These are phyloP conservation scores for Zaprionus camerounensis DNA, from an alignment of 1,140 invertebrate genomes.

Conservation along the genomic window DNA sequence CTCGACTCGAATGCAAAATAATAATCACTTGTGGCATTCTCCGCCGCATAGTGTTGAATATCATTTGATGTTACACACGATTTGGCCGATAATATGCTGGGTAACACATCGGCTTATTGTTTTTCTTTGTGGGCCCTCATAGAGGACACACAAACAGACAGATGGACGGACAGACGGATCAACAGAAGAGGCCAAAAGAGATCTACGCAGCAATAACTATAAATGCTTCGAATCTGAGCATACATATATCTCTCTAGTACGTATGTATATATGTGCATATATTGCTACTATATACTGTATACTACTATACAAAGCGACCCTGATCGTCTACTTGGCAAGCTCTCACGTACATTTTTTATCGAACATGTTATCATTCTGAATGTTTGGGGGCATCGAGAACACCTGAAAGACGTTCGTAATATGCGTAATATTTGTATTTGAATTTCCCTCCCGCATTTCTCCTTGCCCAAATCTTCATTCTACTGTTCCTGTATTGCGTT, in stretches of 20 bases:
- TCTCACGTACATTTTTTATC: slow-evolving; percentile 41
- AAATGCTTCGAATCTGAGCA: slow-evolving; percentile 17
- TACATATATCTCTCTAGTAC: slow-evolving; percentile 11
- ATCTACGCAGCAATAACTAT: slow-evolving; percentile 20
- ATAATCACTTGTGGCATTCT: slow-evolving; percentile 81
- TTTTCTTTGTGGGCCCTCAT: slow-evolving; percentile 17
- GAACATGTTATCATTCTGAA: slow-evolving; percentile 69
- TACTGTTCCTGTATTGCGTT: slow-evolving; percentile 33
- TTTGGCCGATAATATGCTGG: slow-evolving; percentile 72
- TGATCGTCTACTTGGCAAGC: slow-evolving; percentile 73
- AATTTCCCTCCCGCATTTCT: slow-evolving; percentile 9
- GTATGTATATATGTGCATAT: slow-evolving; percentile 14
- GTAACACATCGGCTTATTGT: slow-evolving; percentile 23
- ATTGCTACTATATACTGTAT: slow-evolving; percentile 46
- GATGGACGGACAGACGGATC: background rate
- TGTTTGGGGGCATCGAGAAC: slow-evolving; percentile 63
- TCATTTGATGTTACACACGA: slow-evolving; percentile 79
- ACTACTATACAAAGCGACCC: slow-evolving; percentile 50
- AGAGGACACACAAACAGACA: background rate
- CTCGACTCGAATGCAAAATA: slow-evolving; percentile 69
- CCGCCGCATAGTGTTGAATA: slow-evolving; percentile 80
- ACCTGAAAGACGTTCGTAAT: slow-evolving; percentile 62
- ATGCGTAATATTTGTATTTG: slow-evolving; percentile 43
- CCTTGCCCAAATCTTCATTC: too few species aligned
- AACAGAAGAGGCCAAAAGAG: background rate